Conservation (phyloP, 2,113 vertebrate genomes). For the Grallaria varia region DNA sequence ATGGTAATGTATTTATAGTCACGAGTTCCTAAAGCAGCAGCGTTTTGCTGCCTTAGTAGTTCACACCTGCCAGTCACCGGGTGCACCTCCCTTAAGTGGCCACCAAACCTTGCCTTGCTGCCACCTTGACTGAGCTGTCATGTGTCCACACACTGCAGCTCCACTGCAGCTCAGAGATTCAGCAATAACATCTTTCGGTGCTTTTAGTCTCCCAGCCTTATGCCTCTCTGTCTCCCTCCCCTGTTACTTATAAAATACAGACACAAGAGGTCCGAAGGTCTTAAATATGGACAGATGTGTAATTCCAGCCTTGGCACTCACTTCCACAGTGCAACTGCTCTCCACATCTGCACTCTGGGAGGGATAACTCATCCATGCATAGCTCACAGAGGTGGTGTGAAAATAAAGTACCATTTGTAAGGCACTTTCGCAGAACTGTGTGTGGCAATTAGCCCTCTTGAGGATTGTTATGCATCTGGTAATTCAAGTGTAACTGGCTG, state of each 20-base stretch:
- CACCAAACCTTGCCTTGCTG: not conserved
- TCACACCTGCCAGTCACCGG: not conserved
- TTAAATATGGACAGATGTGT: not conserved
- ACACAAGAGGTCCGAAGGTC: not conserved
- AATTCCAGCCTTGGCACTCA: not conserved
- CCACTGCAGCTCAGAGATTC: not conserved
- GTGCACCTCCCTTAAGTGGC: not conserved
- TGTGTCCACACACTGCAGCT: not conserved
- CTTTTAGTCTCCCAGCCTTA: not conserved
- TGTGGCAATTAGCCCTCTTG: not conserved
- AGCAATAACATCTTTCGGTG: not conserved
- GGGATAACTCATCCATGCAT: not conserved
- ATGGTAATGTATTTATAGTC: not conserved
- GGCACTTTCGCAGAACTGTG: not conserved
- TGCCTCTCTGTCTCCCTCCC: not conserved
- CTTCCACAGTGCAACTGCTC: not conserved
- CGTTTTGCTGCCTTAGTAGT: not conserved
- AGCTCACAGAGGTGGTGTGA: not conserved
- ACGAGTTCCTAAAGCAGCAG: not conserved
- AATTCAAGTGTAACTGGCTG: conserved; percentile 64
- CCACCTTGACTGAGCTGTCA: not conserved
- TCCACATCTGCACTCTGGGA: not conserved
- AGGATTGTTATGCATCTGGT: conserved; percentile 61
- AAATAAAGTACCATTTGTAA: not conserved
- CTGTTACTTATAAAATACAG: not conserved